Base-by-base conservation (phyloP, 2,797 vertebrate species). In the Cynopterus sphinx region DNA sequence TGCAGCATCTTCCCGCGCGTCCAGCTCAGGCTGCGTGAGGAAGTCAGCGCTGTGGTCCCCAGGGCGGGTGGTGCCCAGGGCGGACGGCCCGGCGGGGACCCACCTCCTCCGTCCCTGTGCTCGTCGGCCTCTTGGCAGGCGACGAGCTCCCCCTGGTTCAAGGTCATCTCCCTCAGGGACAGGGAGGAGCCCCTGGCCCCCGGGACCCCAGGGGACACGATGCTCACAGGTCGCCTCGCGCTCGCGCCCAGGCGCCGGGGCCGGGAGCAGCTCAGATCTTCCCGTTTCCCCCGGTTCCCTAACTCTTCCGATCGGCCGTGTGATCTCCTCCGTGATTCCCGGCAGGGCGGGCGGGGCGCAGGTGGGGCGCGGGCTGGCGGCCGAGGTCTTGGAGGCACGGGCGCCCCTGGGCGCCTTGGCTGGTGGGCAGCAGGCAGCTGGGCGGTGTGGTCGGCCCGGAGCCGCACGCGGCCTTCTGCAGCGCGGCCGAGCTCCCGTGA, bases 121-220 rank as follows among this genome's bases (percentile, higher is more conserved):
- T n/a, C 4, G 16, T 22, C 0, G 0, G 9, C 2, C 7, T 21
- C 53, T 53, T 3, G 6, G 57, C 67, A 10, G n/a, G 26, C 10
- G 12, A 0, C 0, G 28, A 61, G 59, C 43, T 1, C 57, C 6
- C 2, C 9, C 9, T 0, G 2, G 36, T 24, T n/a, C n/a, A 1
- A 43, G 19, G 39, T 12, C 12, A 0, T 21, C 71, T 49, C 41
- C 31, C 51, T 26, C 59, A 43, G n/a, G n/a, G 51, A 31, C 0
- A 1, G 17, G 1, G 28, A 6, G 11, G 68, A 17, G 0, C 9
- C 53, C 31, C 9, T 1, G 11, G 4, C 1, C 33, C 26, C 2
- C 65, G n/a, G 22, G 31, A 1, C 5, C 28, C 9, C 3, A 1
- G 39, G 9, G 1, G 43, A 22, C 43, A 43, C 43, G 43, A 8